Percentiles rank a stretch among this genome's conserved stretches.
Conservation (phyloP, 2,888 invertebrate species). For the Caradrina kadenii region DNA sequence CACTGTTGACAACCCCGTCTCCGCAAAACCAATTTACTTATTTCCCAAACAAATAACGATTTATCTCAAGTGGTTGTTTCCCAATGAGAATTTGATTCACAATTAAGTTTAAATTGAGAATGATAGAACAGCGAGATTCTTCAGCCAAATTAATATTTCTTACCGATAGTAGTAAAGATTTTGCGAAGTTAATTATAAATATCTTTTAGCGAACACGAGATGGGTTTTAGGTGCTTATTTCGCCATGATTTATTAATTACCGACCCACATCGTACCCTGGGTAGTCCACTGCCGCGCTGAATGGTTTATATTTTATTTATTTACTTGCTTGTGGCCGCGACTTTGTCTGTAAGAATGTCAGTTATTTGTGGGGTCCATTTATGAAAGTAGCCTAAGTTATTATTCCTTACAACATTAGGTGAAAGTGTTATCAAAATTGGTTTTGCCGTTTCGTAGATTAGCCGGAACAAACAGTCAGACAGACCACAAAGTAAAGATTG, state of each 20-base stretch:
- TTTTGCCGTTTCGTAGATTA: no score
- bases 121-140: slow-evolving; percentile 67
- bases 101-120: slow-evolving; percentile 75
- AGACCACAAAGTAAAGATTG: no score
- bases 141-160: slow-evolving; percentile 68
- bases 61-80: slow-evolving; percentile 71
- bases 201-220: slow-evolving; percentile 1
- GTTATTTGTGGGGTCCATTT: no score
- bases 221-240: background rate
- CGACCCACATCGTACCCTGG: background rate
- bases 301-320: background rate
- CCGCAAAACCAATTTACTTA: slow-evolving; percentile 71
- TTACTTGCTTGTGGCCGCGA: background rate
- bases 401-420: no score
- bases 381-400: no score
- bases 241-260: background rate
- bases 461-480: no score
- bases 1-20: slow-evolving; percentile 34
- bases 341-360: no score
- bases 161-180: slow-evolving; percentile 43
- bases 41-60: slow-evolving; percentile 74
- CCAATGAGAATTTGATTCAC: slow-evolving; percentile 76
- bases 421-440: no score
- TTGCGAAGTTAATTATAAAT: slow-evolving; percentile 36
- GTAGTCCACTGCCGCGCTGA: background rate